Conservation (phyloP, 2,113 vertebrate genomes). For the Chascanopsetta lugubris region DNA sequence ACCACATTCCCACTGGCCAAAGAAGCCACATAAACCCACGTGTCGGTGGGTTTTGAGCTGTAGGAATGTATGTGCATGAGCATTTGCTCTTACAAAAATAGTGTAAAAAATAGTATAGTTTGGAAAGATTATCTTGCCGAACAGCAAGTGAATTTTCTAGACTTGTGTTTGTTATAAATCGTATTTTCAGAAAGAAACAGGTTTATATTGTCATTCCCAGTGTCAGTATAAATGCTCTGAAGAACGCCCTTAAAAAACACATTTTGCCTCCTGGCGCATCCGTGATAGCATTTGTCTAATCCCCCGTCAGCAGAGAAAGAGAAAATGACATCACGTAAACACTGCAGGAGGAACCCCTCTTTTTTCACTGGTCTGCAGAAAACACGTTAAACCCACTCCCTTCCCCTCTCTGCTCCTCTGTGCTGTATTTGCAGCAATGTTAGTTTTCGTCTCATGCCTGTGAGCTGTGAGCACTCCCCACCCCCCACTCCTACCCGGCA, state of each 20-base stretch:
- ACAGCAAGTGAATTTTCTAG: too few relatives aligned
- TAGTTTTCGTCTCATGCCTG: constrained; percentile 56
- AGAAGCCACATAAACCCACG: too few relatives aligned
- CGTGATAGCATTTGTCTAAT: constrained; percentile 24
- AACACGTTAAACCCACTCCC: constrained; percentile 35
- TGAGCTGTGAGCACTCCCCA: constrained; percentile 50
- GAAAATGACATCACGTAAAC: constrained; percentile 39
- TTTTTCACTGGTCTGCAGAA: constrained; percentile 49
- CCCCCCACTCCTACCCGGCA: constrained; percentile 25
- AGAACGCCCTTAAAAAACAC: too few relatives aligned
- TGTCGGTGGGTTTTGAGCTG: too few relatives aligned
- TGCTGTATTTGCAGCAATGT: constrained; percentile 39
- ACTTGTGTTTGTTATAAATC: too few relatives aligned
- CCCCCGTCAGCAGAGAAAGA: constrained; percentile 26
- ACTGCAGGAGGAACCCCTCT: constrained; percentile 20
- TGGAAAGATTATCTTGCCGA: too few relatives aligned
- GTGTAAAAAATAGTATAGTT: too few relatives aligned
- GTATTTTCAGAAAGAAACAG: too few relatives aligned
- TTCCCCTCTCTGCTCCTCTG: constrained; percentile 18
- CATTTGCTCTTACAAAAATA: too few relatives aligned
- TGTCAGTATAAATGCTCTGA: constrained; percentile 14
- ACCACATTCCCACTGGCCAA: too few relatives aligned
- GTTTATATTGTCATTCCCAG: constrained; percentile 23
- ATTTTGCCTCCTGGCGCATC: not conserved
- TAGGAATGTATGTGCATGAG: too few relatives aligned